Percentiles rank a stretch among this genome's conserved stretches.
These are phyloP conservation scores for Bos javanicus DNA, from an alignment of 2,113 vertebrate species.

Conservation along the genomic window DNA sequence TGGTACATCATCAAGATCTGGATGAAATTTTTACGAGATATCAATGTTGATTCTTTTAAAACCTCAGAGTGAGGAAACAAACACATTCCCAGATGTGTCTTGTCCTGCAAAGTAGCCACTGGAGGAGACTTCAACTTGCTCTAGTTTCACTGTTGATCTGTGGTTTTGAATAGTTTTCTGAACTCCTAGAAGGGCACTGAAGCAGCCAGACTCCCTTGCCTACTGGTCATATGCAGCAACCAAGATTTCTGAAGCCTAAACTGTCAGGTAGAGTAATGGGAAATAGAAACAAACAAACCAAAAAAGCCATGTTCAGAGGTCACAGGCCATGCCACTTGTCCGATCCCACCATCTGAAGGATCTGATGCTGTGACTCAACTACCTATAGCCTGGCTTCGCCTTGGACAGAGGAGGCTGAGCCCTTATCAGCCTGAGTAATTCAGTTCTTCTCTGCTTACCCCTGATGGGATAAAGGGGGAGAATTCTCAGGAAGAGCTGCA, in stretches of 20 bases:
- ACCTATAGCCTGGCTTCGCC: neutral
- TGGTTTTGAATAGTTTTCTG: neutral
- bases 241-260: neutral
- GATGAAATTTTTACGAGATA: neutral
- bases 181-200: neutral
- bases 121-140: neutral
- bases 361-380: neutral
- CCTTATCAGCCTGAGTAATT: neutral
- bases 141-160: rapidly evolving
- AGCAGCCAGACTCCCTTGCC: neutral
- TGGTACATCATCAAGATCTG: neutral
- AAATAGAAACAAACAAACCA: neutral
- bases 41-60: neutral
- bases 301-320: neutral
- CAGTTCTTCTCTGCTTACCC: neutral
- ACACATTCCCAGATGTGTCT: neutral
- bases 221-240: neutral
- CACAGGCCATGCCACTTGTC: neutral
- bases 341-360: neutral
- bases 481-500: neutral
- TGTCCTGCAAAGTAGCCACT: neutral
- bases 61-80: neutral
- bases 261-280: too few species aligned
- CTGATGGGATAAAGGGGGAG: neutral
- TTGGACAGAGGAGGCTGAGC: neutral